Base-by-base conservation (phyloP, 1,140 invertebrate genomes). In the Periplaneta americana region DNA sequence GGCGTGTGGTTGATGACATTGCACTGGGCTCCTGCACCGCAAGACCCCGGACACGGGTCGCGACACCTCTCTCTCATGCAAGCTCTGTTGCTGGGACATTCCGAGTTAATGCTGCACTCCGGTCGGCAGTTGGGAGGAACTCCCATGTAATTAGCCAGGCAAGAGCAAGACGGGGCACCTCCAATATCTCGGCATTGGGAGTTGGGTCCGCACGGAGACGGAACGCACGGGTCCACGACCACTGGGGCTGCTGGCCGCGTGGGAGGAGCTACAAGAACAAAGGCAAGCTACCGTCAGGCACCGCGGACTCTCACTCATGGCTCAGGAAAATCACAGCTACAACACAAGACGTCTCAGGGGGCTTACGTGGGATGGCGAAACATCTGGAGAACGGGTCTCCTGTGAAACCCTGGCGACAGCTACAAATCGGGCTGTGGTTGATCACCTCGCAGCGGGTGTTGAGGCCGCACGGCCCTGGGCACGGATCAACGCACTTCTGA, bases 161-260 rank as follows among this genome's bases (percentile, higher is more conserved):
- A 96, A 33, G 92, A 91, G 84, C 94, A 96, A 0, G 92, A 92
- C 0, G 93, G 91, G 79, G 91, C 88, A 80, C 90, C 90, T 78
- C 92, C 91, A 74, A 91, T 87, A 81, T 92, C 87, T 83, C 91
- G 89, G 86, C 95, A 96, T 84, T 94, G 89, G 9, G 93, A 90
- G 85, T 93, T 90, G 31, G 91, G 89, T 9, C 94, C 94, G 87
- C 94, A 96, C 31, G 94, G 94, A 48, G 93, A 92, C 48, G 94
- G 94, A 17, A 92, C 87, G 86, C 94, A 96, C 48, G 94, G 94
- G 87, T 95, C 91, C 84, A 35, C 84, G 22, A 80, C 88, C 85
- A 74, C 84, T 32, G 84, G 81, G 80, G 84, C 83, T 77, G 81
- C n/a, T 80, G 81, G 78, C 78, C 87, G 85, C 13, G 87, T 84